Base-by-base conservation (phyloP, 2,797 vertebrate genomes). In the Synanceia verrucosa region DNA sequence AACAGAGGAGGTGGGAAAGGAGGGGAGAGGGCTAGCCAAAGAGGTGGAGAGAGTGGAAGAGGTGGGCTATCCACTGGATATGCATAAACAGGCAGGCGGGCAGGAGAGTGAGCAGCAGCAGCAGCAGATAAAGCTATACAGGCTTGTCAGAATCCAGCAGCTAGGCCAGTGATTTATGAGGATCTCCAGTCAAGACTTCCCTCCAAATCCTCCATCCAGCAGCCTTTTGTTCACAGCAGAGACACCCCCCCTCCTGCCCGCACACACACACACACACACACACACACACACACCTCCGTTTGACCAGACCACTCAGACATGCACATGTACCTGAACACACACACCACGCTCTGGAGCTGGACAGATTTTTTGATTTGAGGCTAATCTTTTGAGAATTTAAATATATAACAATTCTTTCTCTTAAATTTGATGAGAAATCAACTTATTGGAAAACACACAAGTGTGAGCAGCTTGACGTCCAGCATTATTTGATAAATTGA, bases 91-190 rank as follows among this genome's bases (percentile, higher is more conserved):
- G 83, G 86, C 85, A 63, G 84, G 85, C 75, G 56, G 81, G 81
- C 78, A 72, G 16, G 43, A 41, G 70, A 76, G 90, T 23, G 57
- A 85, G 79, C 83, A 79, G 82, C 80, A 70, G 82, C 80, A 70
- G 81, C 81, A 24, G 72, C 82, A 89, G 89, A 90, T 92, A 87
- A 90, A 91, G 92, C 90, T 84, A 79, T 84, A 88, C 83, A 59
- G 63, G 88, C 87, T 88, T 93, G 91, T 94, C 93, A 88, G 89
- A 78, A 88, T 93, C 87, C 90, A 79, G 90, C 86, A 59, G 91
- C 74, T 87, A 37, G 72, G 65, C 79, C 79, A 18, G 88, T 94
- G 93, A 94, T 94, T 94, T 94, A 93, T 90, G 91, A 92, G 86
- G 84, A 85, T 87, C 88, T 84, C 91, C 76, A 78, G 84, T 91